Conservation (phyloP, 2,888 invertebrate species). For the Parnassius orleans region DNA sequence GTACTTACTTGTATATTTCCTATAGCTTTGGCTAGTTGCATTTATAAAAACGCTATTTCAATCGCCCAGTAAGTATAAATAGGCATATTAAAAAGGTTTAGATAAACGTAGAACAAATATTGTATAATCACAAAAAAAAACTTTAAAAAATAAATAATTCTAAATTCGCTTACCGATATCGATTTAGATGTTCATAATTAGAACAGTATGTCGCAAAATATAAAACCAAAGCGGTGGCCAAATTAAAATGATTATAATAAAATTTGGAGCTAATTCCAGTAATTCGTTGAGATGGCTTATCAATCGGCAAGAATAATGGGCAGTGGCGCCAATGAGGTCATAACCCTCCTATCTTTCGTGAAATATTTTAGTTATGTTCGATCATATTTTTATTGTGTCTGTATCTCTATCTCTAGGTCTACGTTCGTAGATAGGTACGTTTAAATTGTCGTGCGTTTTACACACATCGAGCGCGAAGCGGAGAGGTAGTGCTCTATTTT, state of each 20-base stretch:
- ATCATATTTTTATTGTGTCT: conserved; percentile 2
- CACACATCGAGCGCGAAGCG: no score
- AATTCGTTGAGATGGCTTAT: conserved; percentile 17
- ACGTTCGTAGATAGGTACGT: no score
- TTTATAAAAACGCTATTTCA: not conserved
- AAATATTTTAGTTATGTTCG: conserved; percentile 1
- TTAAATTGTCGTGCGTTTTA: no score
- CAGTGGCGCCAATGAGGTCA: conserved; percentile 22
- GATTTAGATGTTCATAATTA: conserved; percentile 9
- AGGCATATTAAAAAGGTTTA: not conserved
- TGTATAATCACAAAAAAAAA: no score
- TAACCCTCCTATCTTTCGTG: conserved; percentile 11
- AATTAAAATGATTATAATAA: conserved; percentile 17
- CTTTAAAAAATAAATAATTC: not conserved
- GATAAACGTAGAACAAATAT: no score
- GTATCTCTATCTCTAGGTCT: not conserved
- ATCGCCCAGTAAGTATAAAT: not conserved
- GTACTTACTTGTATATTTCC: no score
- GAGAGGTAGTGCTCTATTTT: no score
- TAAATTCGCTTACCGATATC: conserved; percentile 1
- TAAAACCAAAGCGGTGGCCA: conserved; percentile 19
- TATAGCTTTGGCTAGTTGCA: no score
- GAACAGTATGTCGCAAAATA: conserved; percentile 11
- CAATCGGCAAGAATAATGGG: conserved; percentile 5
- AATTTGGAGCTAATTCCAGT: conserved; percentile 17